Percentiles rank a stretch among this genome's conserved stretches.
These are phyloP conservation scores for Hesperia comma DNA, from an alignment of 2,888 invertebrate species.

Conservation along the genomic window DNA sequence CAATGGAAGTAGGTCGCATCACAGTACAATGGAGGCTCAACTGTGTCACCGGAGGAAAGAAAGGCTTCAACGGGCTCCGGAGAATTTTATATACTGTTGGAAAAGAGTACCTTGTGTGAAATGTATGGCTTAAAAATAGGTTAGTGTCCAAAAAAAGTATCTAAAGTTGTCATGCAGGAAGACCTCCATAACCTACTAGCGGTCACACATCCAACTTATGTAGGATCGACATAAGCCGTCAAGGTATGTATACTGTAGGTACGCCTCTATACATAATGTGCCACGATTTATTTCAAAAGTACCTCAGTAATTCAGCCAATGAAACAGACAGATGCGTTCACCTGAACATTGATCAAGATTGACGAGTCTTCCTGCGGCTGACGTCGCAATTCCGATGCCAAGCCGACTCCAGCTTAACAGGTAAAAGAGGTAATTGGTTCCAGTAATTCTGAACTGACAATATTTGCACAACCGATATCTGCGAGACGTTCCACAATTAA, in stretches of 20 bases:
- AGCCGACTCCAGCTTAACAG: background rate
- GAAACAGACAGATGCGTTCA: background rate
- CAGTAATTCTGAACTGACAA: background rate
- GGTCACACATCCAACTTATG: too few species aligned
- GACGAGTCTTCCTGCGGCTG: constrained; percentile 41
- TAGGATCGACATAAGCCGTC: too few species aligned
- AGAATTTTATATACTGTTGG: too few species aligned
- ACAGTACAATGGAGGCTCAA: background rate
- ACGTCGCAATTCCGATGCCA: constrained; percentile 39
- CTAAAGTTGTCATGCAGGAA: too few species aligned
- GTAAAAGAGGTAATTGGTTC: background rate
- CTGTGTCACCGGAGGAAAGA: background rate
- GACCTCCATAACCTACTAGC: too few species aligned
- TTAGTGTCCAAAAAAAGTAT: too few species aligned
- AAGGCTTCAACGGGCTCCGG: background rate
- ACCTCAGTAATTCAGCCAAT: background rate
- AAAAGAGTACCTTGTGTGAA: too few species aligned
- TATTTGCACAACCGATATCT: background rate
- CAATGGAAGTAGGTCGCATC: constrained; percentile 1
- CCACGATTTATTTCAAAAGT: background rate
- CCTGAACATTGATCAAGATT: constrained; percentile 42
- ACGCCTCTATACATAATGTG: too few species aligned
- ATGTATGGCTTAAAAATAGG: too few species aligned
- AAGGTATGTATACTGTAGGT: too few species aligned
- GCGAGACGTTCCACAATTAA: too few species aligned